Conservation (phyloP, 2,888 invertebrate species). For the Lasiommata megera region DNA sequence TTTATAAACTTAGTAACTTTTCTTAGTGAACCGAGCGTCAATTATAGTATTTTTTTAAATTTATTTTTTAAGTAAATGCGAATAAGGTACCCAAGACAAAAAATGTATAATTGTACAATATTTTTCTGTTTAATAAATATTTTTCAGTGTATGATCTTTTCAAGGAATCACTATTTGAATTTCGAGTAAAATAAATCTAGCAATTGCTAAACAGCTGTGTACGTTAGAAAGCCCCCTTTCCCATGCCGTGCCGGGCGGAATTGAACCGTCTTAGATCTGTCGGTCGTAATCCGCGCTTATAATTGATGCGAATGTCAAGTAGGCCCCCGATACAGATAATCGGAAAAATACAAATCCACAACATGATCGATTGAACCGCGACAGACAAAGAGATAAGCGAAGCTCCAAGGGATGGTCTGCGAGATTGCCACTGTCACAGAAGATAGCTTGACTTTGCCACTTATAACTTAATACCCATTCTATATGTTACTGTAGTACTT, state of each 20-base stretch:
- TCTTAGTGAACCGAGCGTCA: no score
- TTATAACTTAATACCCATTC: no score
- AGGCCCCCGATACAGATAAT: slow-evolving; percentile 68
- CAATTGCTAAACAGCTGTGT: not conserved
- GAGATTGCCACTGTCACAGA: slow-evolving; percentile 13
- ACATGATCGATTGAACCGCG: slow-evolving; percentile 70
- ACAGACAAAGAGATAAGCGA: slow-evolving; percentile 32
- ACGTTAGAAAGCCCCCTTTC: not conserved
- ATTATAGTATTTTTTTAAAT: no score
- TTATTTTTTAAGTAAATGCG: no score
- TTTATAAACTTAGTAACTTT: no score
- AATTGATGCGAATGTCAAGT: slow-evolving; percentile 80
- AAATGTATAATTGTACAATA: no score
- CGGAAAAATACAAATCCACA: slow-evolving; percentile 77
- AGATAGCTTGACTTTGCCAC: not conserved
- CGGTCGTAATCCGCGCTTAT: slow-evolving; percentile 75
- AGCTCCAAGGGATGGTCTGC: slow-evolving; percentile 5
- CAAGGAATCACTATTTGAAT: no score
- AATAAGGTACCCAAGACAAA: no score
- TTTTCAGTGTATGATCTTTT: no score
- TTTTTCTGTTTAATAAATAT: no score
- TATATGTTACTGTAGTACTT: no score
- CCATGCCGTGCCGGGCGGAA: slow-evolving; percentile 49
- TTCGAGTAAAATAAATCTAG: not conserved
- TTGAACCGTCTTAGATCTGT: slow-evolving; percentile 79